phyloP scores from a whole-genome alignment of 1,140 invertebrate species.

The Plutomurus gul region DNA sequence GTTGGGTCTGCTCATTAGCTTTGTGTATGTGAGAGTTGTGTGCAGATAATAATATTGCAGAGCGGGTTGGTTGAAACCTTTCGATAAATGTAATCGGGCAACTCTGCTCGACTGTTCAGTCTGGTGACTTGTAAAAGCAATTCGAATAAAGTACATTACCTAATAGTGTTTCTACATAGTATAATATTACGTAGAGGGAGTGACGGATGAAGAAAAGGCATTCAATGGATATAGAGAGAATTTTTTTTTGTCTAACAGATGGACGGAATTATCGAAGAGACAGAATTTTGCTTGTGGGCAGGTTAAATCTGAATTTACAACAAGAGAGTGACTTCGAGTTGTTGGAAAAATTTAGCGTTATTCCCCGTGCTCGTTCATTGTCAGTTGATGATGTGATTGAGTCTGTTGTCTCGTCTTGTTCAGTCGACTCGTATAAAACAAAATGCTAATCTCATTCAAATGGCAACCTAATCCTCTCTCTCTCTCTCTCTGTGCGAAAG shows the following conservation, averaged over 20 bases:
- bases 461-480: neutral
- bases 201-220: neutral
- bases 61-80: no score
- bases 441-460: slow-evolving; percentile 14
- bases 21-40: no score
- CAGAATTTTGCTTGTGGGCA: slow-evolving; percentile 1
- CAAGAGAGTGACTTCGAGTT: neutral
- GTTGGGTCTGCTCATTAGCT: no score
- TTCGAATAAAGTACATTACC: neutral
- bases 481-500: neutral
- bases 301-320: slow-evolving; percentile 18
- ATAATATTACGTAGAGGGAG: no score
- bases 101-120: no score
- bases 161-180: no score
- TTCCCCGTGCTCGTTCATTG: neutral
- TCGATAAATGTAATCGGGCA: no score
- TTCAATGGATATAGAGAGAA: neutral
- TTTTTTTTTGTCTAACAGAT: no score
- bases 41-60: no score
- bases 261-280: slow-evolving; percentile 6
- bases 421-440: neutral
- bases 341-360: neutral
- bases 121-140: no score
- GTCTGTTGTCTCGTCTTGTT: neutral
- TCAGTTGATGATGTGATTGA: no score